These are phyloP conservation scores for Buceros bicornis DNA, from an alignment of 2,797 vertebrate species.

Conservation along the genomic window DNA sequence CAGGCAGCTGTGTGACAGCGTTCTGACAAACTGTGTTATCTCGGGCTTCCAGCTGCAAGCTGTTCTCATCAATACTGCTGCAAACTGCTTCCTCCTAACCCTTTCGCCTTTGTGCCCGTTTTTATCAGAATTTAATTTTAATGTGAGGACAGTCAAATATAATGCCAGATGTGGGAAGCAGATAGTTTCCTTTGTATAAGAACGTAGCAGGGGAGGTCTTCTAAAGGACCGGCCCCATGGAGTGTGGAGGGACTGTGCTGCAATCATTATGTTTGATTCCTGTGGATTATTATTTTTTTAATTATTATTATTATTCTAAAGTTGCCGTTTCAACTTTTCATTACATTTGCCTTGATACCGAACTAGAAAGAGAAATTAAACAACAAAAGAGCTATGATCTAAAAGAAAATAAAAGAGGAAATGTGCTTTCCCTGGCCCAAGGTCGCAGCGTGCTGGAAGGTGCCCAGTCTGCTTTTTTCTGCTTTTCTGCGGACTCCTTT, in stretches of 20 bases:
- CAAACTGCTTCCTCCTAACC: slow-evolving; percentile 79
- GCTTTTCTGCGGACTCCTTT: background rate
- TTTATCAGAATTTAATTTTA: slow-evolving; percentile 58
- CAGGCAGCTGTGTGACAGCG: slow-evolving; percentile 83
- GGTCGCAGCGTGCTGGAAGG: fast-evolving
- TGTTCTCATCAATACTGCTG: slow-evolving; percentile 81
- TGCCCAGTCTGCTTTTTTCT: background rate
- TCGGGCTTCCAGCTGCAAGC: slow-evolving; percentile 84
- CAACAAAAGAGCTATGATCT: background rate
- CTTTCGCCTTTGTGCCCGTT: slow-evolving; percentile 27
- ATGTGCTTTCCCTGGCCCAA: background rate
- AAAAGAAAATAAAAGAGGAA: background rate
- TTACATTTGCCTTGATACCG: background rate
- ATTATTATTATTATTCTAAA: background rate
- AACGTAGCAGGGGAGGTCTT: slow-evolving; percentile 59
- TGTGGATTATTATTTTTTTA: background rate
- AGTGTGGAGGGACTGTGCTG: background rate
- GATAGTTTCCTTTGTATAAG: slow-evolving; percentile 44
- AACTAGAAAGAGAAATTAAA: slow-evolving; percentile 46
- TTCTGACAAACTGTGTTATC: slow-evolving; percentile 86
- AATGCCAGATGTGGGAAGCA: slow-evolving; percentile 64
- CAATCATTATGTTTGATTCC: slow-evolving; percentile 48
- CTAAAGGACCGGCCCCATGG: slow-evolving; percentile 26
- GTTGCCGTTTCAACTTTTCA: slow-evolving; percentile 27
- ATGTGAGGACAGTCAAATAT: slow-evolving; percentile 55